Percentiles rank a stretch among this genome's conserved stretches.
Conservation (phyloP, 2,888 invertebrate genomes). For the Drosophila lacicola region DNA sequence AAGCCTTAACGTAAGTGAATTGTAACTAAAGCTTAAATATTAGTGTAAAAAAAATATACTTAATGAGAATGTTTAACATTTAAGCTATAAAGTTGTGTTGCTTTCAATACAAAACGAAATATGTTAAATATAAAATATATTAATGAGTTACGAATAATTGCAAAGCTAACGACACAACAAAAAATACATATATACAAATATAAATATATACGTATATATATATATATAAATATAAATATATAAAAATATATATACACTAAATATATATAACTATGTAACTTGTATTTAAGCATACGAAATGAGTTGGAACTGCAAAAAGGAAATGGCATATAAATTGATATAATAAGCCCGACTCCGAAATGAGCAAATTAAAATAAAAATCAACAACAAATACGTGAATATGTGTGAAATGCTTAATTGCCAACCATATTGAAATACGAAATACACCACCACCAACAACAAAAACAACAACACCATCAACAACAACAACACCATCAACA, state of each 20-base stretch:
- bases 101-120: constrained; percentile 42
- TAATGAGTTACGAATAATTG: constrained; percentile 45
- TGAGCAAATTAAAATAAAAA: constrained; percentile 59
- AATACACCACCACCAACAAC: constrained; percentile 23
- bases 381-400: constrained; percentile 34
- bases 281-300: constrained; percentile 76
- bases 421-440: constrained; percentile 61
- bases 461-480: constrained; percentile 17
- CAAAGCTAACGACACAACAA: constrained; percentile 51
- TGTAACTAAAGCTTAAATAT: constrained; percentile 45
- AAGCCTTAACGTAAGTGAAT: constrained; percentile 29
- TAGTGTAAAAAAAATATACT: constrained; percentile 53
- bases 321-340: constrained; percentile 31
- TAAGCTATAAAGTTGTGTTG: constrained; percentile 64
- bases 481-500: constrained; percentile 20
- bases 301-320: constrained; percentile 62
- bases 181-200: constrained; percentile 34
- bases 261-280: constrained; percentile 63
- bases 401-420: constrained; percentile 72
- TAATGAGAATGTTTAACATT: constrained; percentile 62
- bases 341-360: constrained; percentile 33
- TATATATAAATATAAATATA: constrained; percentile 27
- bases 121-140: constrained; percentile 53
- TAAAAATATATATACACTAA: constrained; percentile 36
- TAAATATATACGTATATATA: constrained; percentile 36